These are phyloP conservation scores for Lasius platythorax DNA, from an alignment of 2,888 invertebrate genomes.

Conservation along the genomic window DNA sequence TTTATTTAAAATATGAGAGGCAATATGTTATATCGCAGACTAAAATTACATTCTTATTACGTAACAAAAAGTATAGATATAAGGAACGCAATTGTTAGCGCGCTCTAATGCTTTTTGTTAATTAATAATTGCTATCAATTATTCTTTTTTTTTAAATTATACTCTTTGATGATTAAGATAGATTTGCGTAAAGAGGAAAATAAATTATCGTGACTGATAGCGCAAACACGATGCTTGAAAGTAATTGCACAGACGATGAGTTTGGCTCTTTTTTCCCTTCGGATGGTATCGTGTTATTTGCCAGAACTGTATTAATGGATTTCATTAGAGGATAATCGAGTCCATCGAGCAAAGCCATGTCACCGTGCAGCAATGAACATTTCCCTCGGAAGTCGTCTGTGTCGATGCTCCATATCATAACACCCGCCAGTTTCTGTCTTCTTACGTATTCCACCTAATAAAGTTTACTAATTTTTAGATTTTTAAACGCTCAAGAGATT, in stretches of 20 bases:
- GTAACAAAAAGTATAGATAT: neutral
- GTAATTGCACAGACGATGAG: neutral
- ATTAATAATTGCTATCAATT: neutral
- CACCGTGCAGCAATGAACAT: conserved; percentile 85
- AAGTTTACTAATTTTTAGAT: conserved; percentile 18
- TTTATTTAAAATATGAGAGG: no score
- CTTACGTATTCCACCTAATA: conserved; percentile 75
- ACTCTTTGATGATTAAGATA: neutral
- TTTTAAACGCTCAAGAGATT: neutral
- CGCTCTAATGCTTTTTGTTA: conserved; percentile 6
- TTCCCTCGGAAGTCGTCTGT: conserved; percentile 94
- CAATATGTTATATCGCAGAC: neutral
- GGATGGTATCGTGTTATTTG: conserved; percentile 77
- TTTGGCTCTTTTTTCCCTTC: neutral
- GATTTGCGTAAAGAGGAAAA: neutral
- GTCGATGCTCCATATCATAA: conserved; percentile 96
- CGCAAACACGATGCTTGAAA: neutral
- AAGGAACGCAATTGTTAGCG: neutral
- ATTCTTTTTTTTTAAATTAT: neutral
- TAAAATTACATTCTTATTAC: conserved; percentile 14
- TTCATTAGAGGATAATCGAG: conserved; percentile 91
- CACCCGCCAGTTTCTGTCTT: conserved; percentile 88
- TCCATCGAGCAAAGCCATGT: conserved; percentile 64
- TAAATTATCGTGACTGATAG: conserved; percentile 19
- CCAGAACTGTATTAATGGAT: conserved; percentile 90